Percentiles rank a stretch among this genome's conserved stretches.
These are phyloP conservation scores for Styela plicata DNA, from an alignment of 23 tunicate species.

Conservation along the genomic window DNA sequence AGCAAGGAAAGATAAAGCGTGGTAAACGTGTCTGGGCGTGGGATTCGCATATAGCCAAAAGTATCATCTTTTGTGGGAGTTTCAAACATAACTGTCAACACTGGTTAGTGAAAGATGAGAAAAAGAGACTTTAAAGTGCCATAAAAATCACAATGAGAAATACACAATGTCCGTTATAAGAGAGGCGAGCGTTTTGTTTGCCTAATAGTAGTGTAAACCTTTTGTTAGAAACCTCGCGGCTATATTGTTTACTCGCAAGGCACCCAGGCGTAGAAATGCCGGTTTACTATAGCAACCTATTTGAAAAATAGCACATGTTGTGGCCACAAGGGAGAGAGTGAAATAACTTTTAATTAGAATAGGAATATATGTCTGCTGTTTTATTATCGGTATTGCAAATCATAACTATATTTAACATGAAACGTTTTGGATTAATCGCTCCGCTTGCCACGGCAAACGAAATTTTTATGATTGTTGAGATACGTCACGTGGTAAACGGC, in stretches of 20 bases:
- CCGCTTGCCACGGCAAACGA: no score
- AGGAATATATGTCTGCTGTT: not conserved
- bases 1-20: not conserved
- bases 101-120: not conserved
- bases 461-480: no score
- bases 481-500: not conserved
- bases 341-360: not conserved
- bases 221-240: not conserved
- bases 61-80: not conserved
- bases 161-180: slow-evolving; percentile 13
- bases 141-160: not conserved
- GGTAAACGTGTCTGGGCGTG: not conserved
- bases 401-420: no score
- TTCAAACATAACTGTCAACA: not conserved
- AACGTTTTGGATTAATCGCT: no score
- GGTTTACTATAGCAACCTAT: slow-evolving; percentile 13
- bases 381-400: no score
- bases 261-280: slow-evolving; percentile 12
- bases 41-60: not conserved
- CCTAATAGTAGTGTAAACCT: not conserved
- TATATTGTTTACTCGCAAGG: not conserved
- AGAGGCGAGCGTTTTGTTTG: slow-evolving; percentile 13
- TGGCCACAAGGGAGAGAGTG: not conserved
- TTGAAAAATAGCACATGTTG: slow-evolving; percentile 3
- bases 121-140: not conserved